Conservation (phyloP, 2,888 invertebrate species). For the Chironomus riparius region DNA sequence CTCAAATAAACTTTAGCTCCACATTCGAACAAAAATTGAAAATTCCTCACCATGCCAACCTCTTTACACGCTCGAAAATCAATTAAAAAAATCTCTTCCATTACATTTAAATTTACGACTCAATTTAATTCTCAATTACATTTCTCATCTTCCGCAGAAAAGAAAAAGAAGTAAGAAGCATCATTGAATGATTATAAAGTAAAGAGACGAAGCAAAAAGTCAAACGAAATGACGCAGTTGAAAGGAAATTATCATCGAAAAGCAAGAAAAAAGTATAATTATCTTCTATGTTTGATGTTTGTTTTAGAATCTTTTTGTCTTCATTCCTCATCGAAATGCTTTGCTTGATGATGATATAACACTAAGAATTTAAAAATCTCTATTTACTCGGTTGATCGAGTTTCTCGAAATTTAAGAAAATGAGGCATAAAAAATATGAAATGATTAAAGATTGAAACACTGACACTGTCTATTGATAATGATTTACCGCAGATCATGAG, state of each 20-base stretch:
- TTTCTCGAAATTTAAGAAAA: no score
- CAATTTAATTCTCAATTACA: neutral
- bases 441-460: neutral
- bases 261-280: neutral
- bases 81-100: neutral
- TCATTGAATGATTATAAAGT: neutral
- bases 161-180: no score
- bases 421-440: no score
- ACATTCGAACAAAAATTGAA: no score
- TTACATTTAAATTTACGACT: neutral
- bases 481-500: neutral
- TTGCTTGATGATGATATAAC: conserved; percentile 8
- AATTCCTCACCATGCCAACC: neutral
- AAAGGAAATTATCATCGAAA: conserved; percentile 20
- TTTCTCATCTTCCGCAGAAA: neutral
- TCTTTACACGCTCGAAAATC: neutral
- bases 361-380: neutral
- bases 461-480: conserved; percentile 10
- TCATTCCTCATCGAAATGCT: neutral
- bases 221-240: neutral
- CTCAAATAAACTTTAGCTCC: no score
- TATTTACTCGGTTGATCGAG: neutral
- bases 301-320: neutral
- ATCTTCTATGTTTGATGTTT: no score
- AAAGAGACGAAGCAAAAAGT: neutral